Base-by-base conservation (phyloP, 2,888 invertebrate genomes). In the Nymphalis polychloros region DNA sequence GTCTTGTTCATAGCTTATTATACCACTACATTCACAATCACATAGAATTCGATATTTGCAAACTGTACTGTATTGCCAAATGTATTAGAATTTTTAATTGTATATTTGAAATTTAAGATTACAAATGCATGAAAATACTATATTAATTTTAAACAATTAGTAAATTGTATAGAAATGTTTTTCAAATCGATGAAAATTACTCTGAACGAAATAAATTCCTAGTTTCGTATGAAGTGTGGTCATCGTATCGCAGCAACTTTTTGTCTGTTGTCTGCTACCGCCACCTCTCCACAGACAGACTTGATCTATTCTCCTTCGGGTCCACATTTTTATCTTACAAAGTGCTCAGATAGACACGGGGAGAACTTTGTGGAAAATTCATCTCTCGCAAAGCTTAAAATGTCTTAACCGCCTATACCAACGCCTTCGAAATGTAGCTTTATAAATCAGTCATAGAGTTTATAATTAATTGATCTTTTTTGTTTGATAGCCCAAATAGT, bases 261-360 rank as follows among this genome's bases (percentile, higher is more conserved):
- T 89, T 89, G 86, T 81, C 82, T 78, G 78, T 76, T 78, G 78
- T 78, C 78, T 77, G 78, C 81, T 72, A 75, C 77, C 84, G 83
- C 83, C 78, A 78, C 78, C 76, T 77, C 83, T 78, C 81, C 80
- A 81, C 84, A 84, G 87, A 86, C 85, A 87, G 81, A 79, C 83
- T 81, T 89, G 90, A 91, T 91, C 90, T 90, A 90, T 89, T 88
- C 86, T 86, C 84, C 84, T 83, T 81, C 80, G 80, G 84, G 82
- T 84, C 85, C 88, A 88, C 89, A 88, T 89, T 92, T 90, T 92
- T 92, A 92, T 91, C 90, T 90, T 88, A 89, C 92, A 91, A 91
- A 91, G 90, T 91, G 89, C 89, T 90, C 86, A 86, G 87, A 89
- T 89, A 91, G 90, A 91, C 90, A 89, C 88, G 82, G 82, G 81